Evolutionary conservation across 2,888 invertebrate genomes (phyloP).

Genomic region (Cephus spinipes): DNA sequence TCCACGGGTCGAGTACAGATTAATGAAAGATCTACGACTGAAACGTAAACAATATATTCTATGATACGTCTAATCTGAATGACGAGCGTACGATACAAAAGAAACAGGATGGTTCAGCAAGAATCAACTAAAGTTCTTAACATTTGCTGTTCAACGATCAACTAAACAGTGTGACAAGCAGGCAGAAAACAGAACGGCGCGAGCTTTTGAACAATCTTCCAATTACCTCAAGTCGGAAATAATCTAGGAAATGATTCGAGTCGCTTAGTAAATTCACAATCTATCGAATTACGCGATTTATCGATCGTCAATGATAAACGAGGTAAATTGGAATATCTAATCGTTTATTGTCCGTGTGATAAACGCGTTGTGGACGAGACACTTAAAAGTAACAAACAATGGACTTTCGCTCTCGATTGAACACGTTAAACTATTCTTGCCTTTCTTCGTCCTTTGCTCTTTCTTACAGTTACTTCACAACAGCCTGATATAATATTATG

Average conservation of each 20-base stretch:
- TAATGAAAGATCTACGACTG: not conserved
- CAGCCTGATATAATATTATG: slow-evolving; percentile 2
- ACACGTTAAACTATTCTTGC: not conserved
- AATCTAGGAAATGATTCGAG: not conserved
- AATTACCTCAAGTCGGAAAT: not conserved
- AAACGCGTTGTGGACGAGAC: not conserved
- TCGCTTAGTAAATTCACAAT: not conserved
- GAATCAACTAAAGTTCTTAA: not conserved
- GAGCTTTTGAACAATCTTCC: not conserved
- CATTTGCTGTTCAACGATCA: not conserved
- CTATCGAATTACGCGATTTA: not conserved
- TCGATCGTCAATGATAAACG: not conserved
- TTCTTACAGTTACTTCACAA: not conserved
- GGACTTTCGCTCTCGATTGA: not conserved
- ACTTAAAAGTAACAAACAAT: not conserved
- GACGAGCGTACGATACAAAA: not conserved
- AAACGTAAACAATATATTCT: not conserved
- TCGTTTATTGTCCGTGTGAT: not conserved
- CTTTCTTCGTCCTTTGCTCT: not conserved
- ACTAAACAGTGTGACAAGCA: not conserved
- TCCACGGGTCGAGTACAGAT: not conserved
- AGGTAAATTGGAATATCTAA: not conserved
- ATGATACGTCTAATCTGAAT: not conserved
- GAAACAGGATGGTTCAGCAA: not conserved
- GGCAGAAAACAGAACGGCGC: not conserved